These are phyloP conservation scores for Euzetes globulus DNA, from an alignment of 2,888 invertebrate species.

Conservation along the genomic window DNA sequence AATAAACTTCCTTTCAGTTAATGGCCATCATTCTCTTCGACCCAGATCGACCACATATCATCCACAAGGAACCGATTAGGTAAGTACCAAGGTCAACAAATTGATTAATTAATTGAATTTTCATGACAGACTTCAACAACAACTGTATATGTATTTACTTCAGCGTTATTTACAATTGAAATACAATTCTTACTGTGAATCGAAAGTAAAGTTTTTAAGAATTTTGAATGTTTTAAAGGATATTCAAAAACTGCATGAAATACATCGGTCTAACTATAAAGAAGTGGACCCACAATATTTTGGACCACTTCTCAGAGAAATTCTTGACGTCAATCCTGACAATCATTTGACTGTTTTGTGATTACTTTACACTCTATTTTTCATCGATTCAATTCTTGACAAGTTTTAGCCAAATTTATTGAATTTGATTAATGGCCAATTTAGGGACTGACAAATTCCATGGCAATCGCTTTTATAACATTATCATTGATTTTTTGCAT, in stretches of 20 bases:
- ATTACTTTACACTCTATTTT: too few relatives aligned
- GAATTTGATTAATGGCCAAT: too few relatives aligned
- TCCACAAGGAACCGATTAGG: conserved; percentile 71
- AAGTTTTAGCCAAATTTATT: too few relatives aligned
- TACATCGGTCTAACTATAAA: conserved; percentile 81
- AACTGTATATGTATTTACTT: conserved; percentile 39
- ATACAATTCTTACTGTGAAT: conserved; percentile 38
- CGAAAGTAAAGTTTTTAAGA: conserved; percentile 59
- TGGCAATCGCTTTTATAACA: too few relatives aligned
- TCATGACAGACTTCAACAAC: not conserved
- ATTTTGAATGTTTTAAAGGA: conserved; percentile 86
- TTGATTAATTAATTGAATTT: not conserved
- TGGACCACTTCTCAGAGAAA: conserved; percentile 86
- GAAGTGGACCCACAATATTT: conserved; percentile 85
- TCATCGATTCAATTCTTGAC: too few relatives aligned
- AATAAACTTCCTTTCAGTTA: conserved; percentile 60
- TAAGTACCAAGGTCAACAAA: not conserved
- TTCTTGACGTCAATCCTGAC: conserved; percentile 64
- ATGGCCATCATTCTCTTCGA: conserved; percentile 85
- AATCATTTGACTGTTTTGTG: too few relatives aligned
- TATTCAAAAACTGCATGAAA: conserved; percentile 75
- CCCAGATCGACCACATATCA: conserved; percentile 68
- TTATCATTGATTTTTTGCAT: too few relatives aligned
- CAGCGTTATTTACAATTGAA: conserved; percentile 39
- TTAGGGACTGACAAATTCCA: too few relatives aligned